A percentile compares a stretch with the other conserved stretches of the same genome.
Evolutionary conservation across 2,113 vertebrate genomes (phyloP).

Genomic region (Hydrochoerus hydrochaeris): DNA sequence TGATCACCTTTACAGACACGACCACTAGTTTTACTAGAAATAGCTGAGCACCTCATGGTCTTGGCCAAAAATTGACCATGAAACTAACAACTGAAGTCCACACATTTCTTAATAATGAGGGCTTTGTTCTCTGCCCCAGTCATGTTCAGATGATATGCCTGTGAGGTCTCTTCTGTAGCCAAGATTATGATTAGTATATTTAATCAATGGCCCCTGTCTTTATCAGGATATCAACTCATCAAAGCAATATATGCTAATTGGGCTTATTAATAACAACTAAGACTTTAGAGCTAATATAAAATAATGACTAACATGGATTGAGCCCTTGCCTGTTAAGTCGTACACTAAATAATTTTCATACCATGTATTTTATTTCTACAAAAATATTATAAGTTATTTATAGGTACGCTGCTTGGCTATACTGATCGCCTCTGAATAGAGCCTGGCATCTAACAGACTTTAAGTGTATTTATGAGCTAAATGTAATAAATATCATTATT

Average conservation of each 20-base stretch:
- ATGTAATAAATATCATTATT: not conserved
- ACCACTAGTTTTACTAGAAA: not conserved
- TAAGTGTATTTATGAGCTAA: not conserved
- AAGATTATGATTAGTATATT: constrained; percentile 79
- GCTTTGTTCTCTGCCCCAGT: constrained; percentile 54
- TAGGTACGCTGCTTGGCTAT: not conserved
- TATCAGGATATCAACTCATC: constrained; percentile 61
- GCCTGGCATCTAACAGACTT: not conserved
- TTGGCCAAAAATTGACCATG: constrained; percentile 62
- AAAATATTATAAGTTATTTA: not conserved
- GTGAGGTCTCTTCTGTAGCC: constrained; percentile 64
- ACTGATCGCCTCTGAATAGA: not conserved
- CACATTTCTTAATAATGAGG: constrained; percentile 65
- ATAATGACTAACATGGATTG: constrained; percentile 65
- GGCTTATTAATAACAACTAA: constrained; percentile 61
- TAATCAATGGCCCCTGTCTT: constrained; percentile 74
- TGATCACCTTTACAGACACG: not conserved
- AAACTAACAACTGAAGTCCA: constrained; percentile 44
- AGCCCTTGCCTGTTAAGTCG: not conserved
- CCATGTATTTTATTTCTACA: constrained; percentile 16
- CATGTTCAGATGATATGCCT: constrained; percentile 65
- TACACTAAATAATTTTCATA: constrained; percentile 15
- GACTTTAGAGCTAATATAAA: constrained; percentile 72
- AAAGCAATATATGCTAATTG: constrained; percentile 67
- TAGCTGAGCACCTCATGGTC: not conserved